These are phyloP conservation scores for Porites rus DNA, from an alignment of 92 coral and sea anemone species.

Conservation along the genomic window DNA sequence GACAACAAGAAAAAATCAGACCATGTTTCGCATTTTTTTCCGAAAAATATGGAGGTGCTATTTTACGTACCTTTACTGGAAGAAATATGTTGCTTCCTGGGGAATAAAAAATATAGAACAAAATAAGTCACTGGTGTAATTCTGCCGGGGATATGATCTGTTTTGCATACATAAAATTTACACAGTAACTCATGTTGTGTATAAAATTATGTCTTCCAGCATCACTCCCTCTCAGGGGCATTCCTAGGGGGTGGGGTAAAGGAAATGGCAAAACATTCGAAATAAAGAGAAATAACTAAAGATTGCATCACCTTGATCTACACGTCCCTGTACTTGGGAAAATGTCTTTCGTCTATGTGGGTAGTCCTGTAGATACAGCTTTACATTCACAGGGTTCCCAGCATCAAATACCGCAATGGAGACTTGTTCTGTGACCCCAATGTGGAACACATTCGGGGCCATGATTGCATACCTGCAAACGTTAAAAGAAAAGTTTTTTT, in stretches of 20 bases:
- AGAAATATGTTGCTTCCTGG: conserved; percentile 51
- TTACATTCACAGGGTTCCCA: conserved; percentile 67
- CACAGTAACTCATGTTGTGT: too few relatives aligned
- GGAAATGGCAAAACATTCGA: too few relatives aligned
- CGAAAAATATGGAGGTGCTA: neutral
- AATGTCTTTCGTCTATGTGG: conserved; percentile 90
- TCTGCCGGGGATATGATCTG: neutral
- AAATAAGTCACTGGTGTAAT: neutral
- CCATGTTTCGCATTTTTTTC: too few relatives aligned
- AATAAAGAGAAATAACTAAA: neutral
- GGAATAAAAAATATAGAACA: neutral
- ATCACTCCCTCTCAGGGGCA: too few relatives aligned
- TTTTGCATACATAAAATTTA: too few relatives aligned
- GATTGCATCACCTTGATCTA: conserved; percentile 58
- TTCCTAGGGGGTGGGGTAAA: too few relatives aligned
- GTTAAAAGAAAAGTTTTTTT: neutral
- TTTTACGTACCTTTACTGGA: conserved; percentile 64
- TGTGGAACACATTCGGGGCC: conserved; percentile 91
- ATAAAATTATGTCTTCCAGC: too few relatives aligned
- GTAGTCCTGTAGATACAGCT: conserved; percentile 85
- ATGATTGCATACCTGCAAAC: conserved; percentile 70
- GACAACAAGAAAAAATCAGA: neutral
- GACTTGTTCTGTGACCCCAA: conserved; percentile 86
- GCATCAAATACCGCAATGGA: conserved; percentile 75
- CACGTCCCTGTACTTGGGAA: conserved; percentile 79